Evolutionary conservation across 2,797 vertebrate species (phyloP).

Genomic region (Atherinosoma microstoma): DNA sequence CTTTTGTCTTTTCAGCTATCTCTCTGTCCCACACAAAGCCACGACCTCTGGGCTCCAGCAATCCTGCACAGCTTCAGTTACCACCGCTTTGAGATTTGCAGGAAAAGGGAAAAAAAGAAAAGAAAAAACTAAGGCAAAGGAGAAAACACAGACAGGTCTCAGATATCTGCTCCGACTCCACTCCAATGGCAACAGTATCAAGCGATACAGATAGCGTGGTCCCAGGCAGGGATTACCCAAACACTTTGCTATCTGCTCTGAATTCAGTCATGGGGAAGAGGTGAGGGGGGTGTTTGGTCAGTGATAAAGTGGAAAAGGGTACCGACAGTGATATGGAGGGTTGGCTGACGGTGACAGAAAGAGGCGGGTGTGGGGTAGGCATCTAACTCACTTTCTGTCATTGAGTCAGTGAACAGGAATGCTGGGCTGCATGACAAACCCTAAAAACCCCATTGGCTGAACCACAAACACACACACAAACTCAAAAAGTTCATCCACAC

Average conservation of each 20-base stretch:
- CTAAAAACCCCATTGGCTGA: constrained; percentile 61
- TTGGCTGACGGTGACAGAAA: constrained; percentile 62
- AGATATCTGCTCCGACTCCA: constrained; percentile 50
- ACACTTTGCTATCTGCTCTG: constrained; percentile 48
- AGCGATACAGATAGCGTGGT: constrained; percentile 60
- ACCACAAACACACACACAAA: constrained; percentile 24
- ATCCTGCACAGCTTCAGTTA: constrained; percentile 39
- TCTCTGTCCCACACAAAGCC: constrained; percentile 36
- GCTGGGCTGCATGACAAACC: constrained; percentile 81
- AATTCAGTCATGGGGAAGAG: constrained; percentile 44
- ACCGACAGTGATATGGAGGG: constrained; percentile 63
- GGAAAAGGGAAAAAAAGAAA: constrained; percentile 52
- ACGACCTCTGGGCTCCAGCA: constrained; percentile 31
- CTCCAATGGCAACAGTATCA: constrained; percentile 63
- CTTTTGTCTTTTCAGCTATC: constrained; percentile 28
- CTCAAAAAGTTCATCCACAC: constrained; percentile 44
- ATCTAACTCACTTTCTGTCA: constrained; percentile 74
- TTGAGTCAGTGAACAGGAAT: constrained; percentile 85
- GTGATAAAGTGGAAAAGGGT: constrained; percentile 68
- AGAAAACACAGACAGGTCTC: constrained; percentile 51
- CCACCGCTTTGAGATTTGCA: constrained; percentile 42
- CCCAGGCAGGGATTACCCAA: constrained; percentile 69
- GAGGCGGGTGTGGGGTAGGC: constrained; percentile 41
- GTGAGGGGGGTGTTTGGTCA: constrained; percentile 37
- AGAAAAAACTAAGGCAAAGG: constrained; percentile 25